Base-by-base conservation (phyloP, 2,888 invertebrate species). In the Campoletis raptor region DNA sequence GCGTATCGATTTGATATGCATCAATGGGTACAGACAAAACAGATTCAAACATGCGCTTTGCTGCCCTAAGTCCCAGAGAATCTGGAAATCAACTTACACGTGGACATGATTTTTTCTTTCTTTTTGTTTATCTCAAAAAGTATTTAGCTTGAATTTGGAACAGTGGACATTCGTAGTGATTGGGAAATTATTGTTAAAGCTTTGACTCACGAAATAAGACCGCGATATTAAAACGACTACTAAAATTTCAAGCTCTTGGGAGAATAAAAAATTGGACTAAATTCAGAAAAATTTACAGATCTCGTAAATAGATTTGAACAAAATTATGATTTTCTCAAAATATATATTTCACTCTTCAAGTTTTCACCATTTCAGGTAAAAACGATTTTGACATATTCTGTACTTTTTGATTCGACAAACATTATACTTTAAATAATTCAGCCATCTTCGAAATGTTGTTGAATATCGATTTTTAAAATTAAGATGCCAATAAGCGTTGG, bases 1-100 rank as follows among this genome's bases (percentile, higher is more conserved):
- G 42, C 37, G 37, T 77, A 84, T 84, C 77, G 73, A 84, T 84
- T 76, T 54, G 45, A 66, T 42, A 40, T 21, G 69, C 70, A 77
- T 78, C 40, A 67, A 57, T 45, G 37, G 48, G 0, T 81, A 83
- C 67, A 37, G 0, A 77, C 30, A 73, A 37, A 61, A 48, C 21
- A 73, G 30, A 67, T 86, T 42, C 15, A 21, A 57, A 24, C 9
- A 0, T 12, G 10, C 73, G 10, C 4, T 37, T 7, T 8, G 21
- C 37, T 57, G 21, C 73, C 36, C n/a, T n/a, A 36, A 37, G 36
- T 72, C 10, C 24, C 24, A 7, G 30, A 0, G 7, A 42, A 48
- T 45, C 40, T 70, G 1, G 2, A 21, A 24, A 70, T 24, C 24
- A 3, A 0, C 2, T 2, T 57, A 6, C 4, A 57, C 24, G 24